Conservation (phyloP, 2,113 vertebrate genomes). For the Thalassarche chlororhynchos region DNA sequence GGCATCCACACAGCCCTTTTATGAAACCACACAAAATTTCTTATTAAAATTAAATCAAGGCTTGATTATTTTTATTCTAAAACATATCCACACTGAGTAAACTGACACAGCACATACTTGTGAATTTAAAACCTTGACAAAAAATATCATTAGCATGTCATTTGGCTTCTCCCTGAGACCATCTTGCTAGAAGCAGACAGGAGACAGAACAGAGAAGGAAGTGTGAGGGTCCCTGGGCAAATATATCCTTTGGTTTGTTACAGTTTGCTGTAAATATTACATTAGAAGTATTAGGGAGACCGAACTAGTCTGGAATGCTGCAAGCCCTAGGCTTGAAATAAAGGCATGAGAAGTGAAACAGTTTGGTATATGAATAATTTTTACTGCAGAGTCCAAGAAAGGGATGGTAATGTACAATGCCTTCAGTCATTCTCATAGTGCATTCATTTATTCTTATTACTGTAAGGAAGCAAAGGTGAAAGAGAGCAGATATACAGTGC, state of each 20-base stretch:
- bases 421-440: neutral
- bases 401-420: neutral
- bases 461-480: neutral
- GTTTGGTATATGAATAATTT: neutral
- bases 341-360: neutral
- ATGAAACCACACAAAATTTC: neutral
- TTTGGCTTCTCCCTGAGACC: neutral
- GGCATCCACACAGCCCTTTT: neutral
- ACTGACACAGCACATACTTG: neutral
- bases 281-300: neutral
- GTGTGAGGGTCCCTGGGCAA: neutral
- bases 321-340: neutral
- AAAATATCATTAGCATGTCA: neutral
- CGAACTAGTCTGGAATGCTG: neutral
- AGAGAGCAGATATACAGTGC: neutral
- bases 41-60: neutral
- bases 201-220: neutral
- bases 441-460: neutral
- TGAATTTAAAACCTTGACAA: neutral
- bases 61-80: neutral
- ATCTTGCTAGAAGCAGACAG: neutral
- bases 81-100: neutral
- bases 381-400: neutral
- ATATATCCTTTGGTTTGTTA: neutral
- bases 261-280: neutral